Evolutionary conservation across 1,140 invertebrate species (phyloP), one percentile per base, ranked within the genome.

Genomic region (Copidosoma floridanum): DNA sequence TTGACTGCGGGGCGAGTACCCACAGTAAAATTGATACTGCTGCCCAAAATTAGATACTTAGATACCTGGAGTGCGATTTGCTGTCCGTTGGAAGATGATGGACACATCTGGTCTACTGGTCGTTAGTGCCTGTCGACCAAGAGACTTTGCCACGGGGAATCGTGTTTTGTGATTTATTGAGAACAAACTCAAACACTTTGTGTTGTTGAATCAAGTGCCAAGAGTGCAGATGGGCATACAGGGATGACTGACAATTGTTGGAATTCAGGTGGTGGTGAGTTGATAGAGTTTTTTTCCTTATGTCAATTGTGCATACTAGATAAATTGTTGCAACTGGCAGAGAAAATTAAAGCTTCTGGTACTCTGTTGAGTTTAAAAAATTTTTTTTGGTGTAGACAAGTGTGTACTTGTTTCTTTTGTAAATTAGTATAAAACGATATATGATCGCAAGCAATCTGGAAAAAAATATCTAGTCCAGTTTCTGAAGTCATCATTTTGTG

Each of bases 231-330:
- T 81, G 79, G 78, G 80, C 77, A 77, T 77, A 77, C 78, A 82
- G 81, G 81, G 80, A 84, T 85, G 84, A 82, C 82, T 82, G 83
- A 84, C 79, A 84, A 84, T 79, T 80, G 82, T 73, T 84, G 83
- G 81, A 85, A 81, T 68, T 81, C 83, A 78, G 83, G 84, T 81
- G 83, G 84, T 81, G 84, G 84, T 85, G 74, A 84, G 83, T 83
- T 47, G 8, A 47, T 43, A 32, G 24, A 44, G 24, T 47, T 43
- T 40, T 55, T 54, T 56, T 50, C 16, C 18, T 35, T 29, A 14
- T 32, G 6, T 12, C 29, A n/a, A n/a, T 29, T 23, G 27, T 14
- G 23, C 20, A 16, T 2, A 14, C 24, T 32, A 20, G 23, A 1
- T 44, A 14, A 32, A n/a, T n/a, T n/a, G n/a, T n/a, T n/a, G 53